Evolutionary conservation across 1,140 invertebrate species (phyloP), one percentile per base, ranked within the genome.

Genomic region (Hermetia illucens): DNA sequence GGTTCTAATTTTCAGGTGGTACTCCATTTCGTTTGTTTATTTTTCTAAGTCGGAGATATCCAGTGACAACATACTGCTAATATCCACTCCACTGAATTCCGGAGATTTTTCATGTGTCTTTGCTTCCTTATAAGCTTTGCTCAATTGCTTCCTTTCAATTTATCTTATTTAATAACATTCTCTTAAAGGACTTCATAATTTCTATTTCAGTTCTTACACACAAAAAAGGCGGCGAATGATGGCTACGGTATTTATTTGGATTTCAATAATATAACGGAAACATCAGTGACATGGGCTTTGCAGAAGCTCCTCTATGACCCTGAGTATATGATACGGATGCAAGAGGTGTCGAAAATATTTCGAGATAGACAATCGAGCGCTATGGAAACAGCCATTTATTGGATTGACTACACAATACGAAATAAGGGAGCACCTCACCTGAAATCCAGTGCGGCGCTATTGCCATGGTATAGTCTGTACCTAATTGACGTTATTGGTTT

Each of bases 351-450:
- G 15, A 55, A 52, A 13, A 57, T 66, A 9, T 70, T 66, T 52
- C 62, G 66, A 25, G 73, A 77, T 44, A 57, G 68, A 6, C 71
- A 68, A 1, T 47, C 65, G 32, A 53, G 64, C 3, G 61, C 69
- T 1, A 40, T 74, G 45, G 64, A 75, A 20, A 65, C 63, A 16
- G 70, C 71, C 6, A 49, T 75, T 13, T 75, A 64, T 47, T 76
- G 74, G 73, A 66, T 67, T 1, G 72, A 77, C 43, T 74, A 68
- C 40, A 70, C 71, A 4, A 66, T 72, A 2, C 55, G 69, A 15
- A 63, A 78, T 50, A 62, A 66, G 32, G 73, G 59, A 42, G 74
- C 64, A 9, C 41, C 45, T 9, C 44, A 49, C 2, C 18, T 59
- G 1, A 49, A 46, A 35, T 52, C 51, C 6, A 34, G 38, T 3